These are phyloP conservation scores for Nemapogon koenigi DNA, from an alignment of 2,888 invertebrate genomes.

Conservation along the genomic window DNA sequence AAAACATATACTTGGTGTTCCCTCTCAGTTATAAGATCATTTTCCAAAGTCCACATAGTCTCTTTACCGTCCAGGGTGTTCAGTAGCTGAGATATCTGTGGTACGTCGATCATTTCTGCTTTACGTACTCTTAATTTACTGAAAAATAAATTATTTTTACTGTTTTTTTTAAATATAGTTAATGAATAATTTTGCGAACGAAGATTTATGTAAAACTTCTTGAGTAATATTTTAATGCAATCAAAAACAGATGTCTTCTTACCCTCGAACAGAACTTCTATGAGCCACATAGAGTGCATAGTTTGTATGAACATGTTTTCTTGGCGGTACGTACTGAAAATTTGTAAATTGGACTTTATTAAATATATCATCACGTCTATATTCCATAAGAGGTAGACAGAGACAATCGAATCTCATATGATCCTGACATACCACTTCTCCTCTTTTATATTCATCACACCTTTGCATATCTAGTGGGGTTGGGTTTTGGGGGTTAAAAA, in stretches of 20 bases:
- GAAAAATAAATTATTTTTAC: slow-evolving; percentile 11
- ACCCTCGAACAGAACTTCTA: slow-evolving; percentile 41
- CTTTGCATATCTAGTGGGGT: no score
- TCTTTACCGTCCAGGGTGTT: slow-evolving; percentile 33
- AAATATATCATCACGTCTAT: no score
- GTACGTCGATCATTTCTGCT: slow-evolving; percentile 42
- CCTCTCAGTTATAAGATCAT: slow-evolving; percentile 25
- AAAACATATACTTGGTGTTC: slow-evolving; percentile 34
- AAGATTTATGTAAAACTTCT: neutral
- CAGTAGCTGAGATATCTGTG: slow-evolving; percentile 34
- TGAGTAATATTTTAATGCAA: neutral
- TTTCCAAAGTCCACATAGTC: slow-evolving; percentile 35
- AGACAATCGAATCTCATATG: no score
- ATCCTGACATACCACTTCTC: no score
- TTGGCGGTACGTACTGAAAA: slow-evolving; percentile 42
- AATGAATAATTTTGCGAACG: neutral
- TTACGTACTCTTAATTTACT: slow-evolving; percentile 44
- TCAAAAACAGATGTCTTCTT: no score
- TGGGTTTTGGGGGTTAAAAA: no score
- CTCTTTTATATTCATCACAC: no score
- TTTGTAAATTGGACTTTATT: no score
- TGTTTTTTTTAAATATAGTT: neutral
- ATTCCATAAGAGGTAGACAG: no score
- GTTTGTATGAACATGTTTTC: slow-evolving; percentile 24
- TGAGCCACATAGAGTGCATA: slow-evolving; percentile 40